Percentiles rank a stretch among this genome's conserved stretches.
phyloP scores from a whole-genome alignment of 2,797 vertebrate genomes.

The Dallia pectoralis region DNA sequence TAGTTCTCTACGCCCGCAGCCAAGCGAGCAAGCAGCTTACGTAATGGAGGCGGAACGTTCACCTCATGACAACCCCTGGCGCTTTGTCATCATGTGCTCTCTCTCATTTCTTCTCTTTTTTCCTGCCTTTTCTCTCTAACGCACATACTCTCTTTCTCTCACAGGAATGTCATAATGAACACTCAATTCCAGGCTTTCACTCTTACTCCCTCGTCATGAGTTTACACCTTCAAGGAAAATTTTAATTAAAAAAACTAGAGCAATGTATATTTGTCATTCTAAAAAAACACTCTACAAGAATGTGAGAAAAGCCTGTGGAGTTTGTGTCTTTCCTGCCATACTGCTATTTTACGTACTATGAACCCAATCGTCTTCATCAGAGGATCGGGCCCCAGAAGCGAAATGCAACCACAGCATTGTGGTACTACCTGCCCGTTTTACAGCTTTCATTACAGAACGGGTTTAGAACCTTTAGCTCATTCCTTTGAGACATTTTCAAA shows the following conservation, averaged over 20 bases:
- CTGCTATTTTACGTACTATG: background rate
- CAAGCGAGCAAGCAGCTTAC: constrained; percentile 61
- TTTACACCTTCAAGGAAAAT: background rate
- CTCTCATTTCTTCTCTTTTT: background rate
- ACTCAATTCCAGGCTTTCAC: constrained; percentile 4
- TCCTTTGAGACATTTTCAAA: constrained; percentile 38
- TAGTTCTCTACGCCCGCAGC: constrained; percentile 63
- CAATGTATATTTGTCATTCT: too few relatives aligned
- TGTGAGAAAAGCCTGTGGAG: background rate
- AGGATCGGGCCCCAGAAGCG: constrained; percentile 9
- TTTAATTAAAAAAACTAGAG: background rate
- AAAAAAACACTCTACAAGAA: too few relatives aligned
- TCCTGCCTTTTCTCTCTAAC: constrained; percentile 6
- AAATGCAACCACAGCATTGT: constrained; percentile 21
- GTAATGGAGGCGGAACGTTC: constrained; percentile 54
- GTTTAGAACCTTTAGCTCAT: constrained; percentile 23
- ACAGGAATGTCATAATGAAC: background rate
- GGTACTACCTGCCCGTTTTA: constrained; percentile 14
- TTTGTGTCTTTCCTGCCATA: background rate
- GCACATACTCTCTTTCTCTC: background rate
- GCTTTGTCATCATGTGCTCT: constrained; percentile 34
- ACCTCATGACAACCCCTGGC: constrained; percentile 48
- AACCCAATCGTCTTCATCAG: background rate
- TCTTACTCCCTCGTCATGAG: background rate
- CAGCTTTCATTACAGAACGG: constrained; percentile 30